Percentiles rank a stretch among this genome's conserved stretches.
These are phyloP conservation scores for Aphaenogaster ashmeadi DNA, from an alignment of 1,140 invertebrate genomes.

Conservation along the genomic window DNA sequence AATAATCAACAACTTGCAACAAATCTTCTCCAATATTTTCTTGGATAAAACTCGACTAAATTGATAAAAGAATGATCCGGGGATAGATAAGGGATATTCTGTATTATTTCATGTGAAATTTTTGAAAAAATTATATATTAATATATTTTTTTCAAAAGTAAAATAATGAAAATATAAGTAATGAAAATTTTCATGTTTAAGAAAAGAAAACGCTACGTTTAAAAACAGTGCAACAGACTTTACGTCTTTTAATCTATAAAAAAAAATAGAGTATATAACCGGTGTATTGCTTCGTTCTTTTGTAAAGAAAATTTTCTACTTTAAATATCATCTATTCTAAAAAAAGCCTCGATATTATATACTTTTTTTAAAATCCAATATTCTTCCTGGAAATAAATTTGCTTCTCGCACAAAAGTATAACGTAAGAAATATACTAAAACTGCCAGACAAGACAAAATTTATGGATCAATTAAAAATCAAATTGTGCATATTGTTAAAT, in stretches of 20 bases:
- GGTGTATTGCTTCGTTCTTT: background rate
- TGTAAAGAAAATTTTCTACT: background rate
- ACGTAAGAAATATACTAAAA: slow-evolving; percentile 36
- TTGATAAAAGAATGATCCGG: background rate
- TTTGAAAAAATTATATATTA: background rate
- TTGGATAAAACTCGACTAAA: background rate
- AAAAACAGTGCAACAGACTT: background rate
- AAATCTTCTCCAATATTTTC: background rate
- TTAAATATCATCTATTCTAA: background rate
- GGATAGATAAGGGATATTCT: background rate
- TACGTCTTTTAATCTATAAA: slow-evolving; percentile 2
- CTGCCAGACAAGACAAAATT: slow-evolving; percentile 58
- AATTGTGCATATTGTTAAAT: slow-evolving; percentile 7
- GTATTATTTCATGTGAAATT: background rate
- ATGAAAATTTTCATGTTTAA: background rate
- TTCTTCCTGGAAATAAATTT: background rate
- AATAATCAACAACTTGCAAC: background rate
- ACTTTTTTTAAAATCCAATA: slow-evolving; percentile 14
- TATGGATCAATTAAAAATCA: slow-evolving; percentile 17
- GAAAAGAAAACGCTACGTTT: background rate
- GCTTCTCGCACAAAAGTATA: background rate
- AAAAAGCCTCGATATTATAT: background rate
- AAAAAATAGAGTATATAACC: background rate
- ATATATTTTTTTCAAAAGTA: too few species aligned
- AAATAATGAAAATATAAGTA: too few species aligned